These are phyloP conservation scores for Steromphala cineraria DNA, from an alignment of 2,888 invertebrate species.

Conservation along the genomic window DNA sequence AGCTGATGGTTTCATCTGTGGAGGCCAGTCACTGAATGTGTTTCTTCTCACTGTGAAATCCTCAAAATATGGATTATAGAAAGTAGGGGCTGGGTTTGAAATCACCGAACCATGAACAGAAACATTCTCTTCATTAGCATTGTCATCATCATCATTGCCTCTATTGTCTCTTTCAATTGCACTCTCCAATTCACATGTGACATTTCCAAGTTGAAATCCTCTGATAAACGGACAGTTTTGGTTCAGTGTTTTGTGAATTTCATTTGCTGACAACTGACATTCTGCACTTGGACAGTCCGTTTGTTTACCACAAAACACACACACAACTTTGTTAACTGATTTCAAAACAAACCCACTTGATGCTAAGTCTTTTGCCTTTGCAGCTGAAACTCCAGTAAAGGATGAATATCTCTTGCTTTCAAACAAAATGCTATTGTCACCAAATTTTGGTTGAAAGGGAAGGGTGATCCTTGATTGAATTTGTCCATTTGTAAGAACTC, in stretches of 20 bases:
- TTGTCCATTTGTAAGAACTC: neutral
- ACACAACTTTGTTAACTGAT: neutral
- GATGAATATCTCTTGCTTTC: neutral
- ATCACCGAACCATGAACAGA: neutral
- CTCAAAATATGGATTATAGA: slow-evolving; percentile 2
- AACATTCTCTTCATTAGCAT: too few relatives aligned
- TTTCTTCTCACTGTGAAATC: neutral
- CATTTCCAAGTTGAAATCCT: neutral
- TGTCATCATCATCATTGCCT: neutral
- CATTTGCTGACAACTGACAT: neutral
- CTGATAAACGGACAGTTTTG: slow-evolving; percentile 1
- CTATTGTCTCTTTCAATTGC: neutral
- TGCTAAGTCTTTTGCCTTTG: neutral
- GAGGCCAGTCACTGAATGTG: slow-evolving; percentile 3
- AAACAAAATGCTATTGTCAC: neutral
- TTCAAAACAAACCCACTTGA: neutral
- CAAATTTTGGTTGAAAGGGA: neutral
- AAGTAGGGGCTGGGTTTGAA: neutral
- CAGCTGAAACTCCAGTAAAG: neutral
- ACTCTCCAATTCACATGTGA: neutral
- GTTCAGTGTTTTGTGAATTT: neutral
- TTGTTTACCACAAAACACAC: slow-evolving; percentile 10
- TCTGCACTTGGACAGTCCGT: neutral
- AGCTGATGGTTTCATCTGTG: slow-evolving; percentile 5
- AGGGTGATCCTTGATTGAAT: neutral